Evolutionary conservation across 2,797 vertebrate species (phyloP), one percentile per base, ranked within the genome.

Genomic region (Diglossa cyanea): DNA sequence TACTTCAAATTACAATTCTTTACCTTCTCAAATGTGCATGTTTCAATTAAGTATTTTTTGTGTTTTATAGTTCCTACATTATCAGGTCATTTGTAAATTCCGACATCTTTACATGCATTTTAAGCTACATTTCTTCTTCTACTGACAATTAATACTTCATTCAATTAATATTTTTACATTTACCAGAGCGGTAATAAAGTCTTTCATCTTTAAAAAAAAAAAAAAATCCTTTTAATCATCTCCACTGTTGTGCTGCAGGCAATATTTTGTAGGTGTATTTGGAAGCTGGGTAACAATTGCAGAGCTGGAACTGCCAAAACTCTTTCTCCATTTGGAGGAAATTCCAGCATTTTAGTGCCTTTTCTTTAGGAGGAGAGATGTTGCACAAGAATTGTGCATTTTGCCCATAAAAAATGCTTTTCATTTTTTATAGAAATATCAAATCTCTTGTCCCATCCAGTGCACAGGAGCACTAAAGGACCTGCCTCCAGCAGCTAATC

Each of bases 31-130:
- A 58, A 91, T 37, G 8, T 40, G 9, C 33, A 45, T 57, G 20
- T 25, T 84, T 75, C 75, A 94, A 86, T 88, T 88, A 76, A 76
- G 40, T 37, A 47, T 31, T 82, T 88, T 92, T 87, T 79, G 50
- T 1, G 2, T n/a, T 63, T 94, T 66, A 31, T 25, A 39, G 50
- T 73, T 88, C 48, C 40, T 39, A 35, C 51, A 10, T 78, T 66
- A 73, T 31, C 73, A 84, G 18, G 33, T 88, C 44, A 60, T 85
- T 79, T 67, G 30, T 72, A 84, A 47, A 65, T 79, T 82, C 74
- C 54, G 76, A 14, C 45, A 57, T 12, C 30, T 70, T 91, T 30
- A 35, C 33, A 8, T 15, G 35, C 28, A 71, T 90, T 73, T 79
- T 10, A 86, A 91, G 61, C 70, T 30, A 47, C 50, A 54, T 63